Base-by-base conservation (phyloP, 2,113 vertebrate species). In the Callorhinus ursinus region DNA sequence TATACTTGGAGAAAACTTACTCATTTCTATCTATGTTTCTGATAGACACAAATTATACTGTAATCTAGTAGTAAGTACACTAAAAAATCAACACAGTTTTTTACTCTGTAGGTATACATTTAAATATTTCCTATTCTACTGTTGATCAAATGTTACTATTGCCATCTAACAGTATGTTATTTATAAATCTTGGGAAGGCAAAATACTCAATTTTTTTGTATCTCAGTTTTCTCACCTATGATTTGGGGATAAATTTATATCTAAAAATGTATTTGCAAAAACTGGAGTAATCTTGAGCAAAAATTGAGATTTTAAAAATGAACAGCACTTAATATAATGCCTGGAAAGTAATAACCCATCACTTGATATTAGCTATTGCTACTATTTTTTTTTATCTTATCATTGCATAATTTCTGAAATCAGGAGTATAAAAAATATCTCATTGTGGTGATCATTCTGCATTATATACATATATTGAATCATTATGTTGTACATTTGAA, bases 351-450 rank as follows among this genome's bases (percentile, higher is more conserved):
- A 72, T 7, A 90, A 21, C 24, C 39, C 74, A 6, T 82, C 16
- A 59, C 0, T 90, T 79, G 46, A n/a, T 92, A 90, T 83, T 84
- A 79, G 5, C 4, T 83, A 87, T 31, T 14, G 22, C 0, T 95
- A 28, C 53, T 81, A 71, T 67, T 81, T 49, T 94, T 94, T 67
- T 93, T 65, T 84, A 85, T 36, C 24, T 94, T 80, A 67, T 15
- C 3, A 79, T 69, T 76, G 71, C 26, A 81, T 79, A 86, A 77
- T 31, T 85, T 77, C 59, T 82, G 1, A 93, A 90, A 93, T 69
- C 16, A 71, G 22, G 6, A 81, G 74, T 53, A 39, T 80, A 63
- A 59, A 85, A 55, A 46, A 51, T 33, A 63, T 79, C 12, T 6
- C 90, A 53, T 74, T 36, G 12, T 88, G 26, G 7, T 59, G 42